Percentiles rank a stretch among this genome's conserved stretches.
Conservation (phyloP, 2,797 vertebrate species). For the Glossophaga mutica region DNA sequence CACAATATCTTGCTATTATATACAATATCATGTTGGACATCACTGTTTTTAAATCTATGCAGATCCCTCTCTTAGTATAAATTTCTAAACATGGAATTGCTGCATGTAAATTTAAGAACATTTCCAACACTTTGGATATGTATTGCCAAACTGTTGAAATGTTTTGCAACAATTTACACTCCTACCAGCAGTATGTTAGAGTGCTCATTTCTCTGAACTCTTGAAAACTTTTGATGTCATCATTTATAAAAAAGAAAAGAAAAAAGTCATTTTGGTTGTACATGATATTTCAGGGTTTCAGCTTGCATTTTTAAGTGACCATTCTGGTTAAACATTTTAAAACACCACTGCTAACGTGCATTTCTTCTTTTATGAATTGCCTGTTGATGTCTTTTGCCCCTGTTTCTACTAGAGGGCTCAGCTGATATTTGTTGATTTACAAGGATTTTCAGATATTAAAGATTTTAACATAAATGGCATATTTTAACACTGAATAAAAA, state of each 20-base stretch:
- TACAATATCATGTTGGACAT: neutral
- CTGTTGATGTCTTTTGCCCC: neutral
- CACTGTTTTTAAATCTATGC: neutral
- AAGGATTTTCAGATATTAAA: neutral
- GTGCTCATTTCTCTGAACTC: neutral
- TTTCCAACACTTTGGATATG: neutral
- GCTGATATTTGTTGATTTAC: slow-evolving; percentile 31
- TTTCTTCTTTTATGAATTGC: slow-evolving; percentile 13
- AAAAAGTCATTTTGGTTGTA: neutral
- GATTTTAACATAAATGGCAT: neutral
- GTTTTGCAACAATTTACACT: neutral
- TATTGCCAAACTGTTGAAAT: slow-evolving; percentile 1
- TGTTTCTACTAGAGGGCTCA: neutral
- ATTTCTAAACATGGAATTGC: slow-evolving; percentile 15
- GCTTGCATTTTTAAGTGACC: slow-evolving; percentile 25
- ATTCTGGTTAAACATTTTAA: slow-evolving; percentile 12
- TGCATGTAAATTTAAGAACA: neutral
- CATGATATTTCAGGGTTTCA: neutral
- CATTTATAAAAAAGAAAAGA: neutral
- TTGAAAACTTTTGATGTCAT: neutral
- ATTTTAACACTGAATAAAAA: slow-evolving; percentile 29
- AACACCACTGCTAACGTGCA: neutral
- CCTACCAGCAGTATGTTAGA: neutral
- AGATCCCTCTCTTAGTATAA: neutral
- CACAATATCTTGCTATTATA: neutral